Evolutionary conservation across 2,113 vertebrate genomes (phyloP), one percentile per base, ranked within the genome.

Genomic region (Salminus brasiliensis): DNA sequence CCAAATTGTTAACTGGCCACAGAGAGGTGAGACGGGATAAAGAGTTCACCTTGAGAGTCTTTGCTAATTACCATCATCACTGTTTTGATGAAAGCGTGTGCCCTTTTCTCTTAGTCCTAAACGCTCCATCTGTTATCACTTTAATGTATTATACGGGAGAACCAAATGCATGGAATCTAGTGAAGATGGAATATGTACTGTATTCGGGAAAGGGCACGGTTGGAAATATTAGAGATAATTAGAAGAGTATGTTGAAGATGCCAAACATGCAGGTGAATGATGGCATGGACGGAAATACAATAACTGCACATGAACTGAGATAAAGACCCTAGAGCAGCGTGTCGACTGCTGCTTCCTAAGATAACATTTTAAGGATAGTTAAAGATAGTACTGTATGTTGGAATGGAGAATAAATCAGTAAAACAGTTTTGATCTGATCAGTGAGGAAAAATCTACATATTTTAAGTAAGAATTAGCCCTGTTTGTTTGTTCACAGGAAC

Each of bases 181-280:
- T 81, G 80, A 89, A 84, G 82, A 89, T 79, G 70, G 80, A 90
- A 78, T 74, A 82, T 63, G 57, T 55, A 76, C 60, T 81, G 84
- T 77, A n/a, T n/a, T n/a, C n/a, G n/a, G 36, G 89, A 91, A 79
- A 91, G 88, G 88, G 84, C 90, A 91, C 85, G 80, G 30, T 3
- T 32, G 36, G 47, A 76, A 62, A 55, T 27, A 49, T 78, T 72
- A 60, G 15, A 27, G 32, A 60, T n/a, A 39, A 79, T 79, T 72
- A 72, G 57, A 15, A 53, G 57, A 36, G 25, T n/a, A 34, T 55
- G 62, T 65, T 47, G 11, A 15, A 74, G 72, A 36, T 69, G 59
- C 52, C 52, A 60, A 5, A 21, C 23, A 3, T 5, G 3, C n/a
- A 39, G 53, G 53, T 63, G 57, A 63, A 47, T 5, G 30, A 79